Conservation (phyloP, 1,140 invertebrate species). For the Saxidomus purpurata region DNA sequence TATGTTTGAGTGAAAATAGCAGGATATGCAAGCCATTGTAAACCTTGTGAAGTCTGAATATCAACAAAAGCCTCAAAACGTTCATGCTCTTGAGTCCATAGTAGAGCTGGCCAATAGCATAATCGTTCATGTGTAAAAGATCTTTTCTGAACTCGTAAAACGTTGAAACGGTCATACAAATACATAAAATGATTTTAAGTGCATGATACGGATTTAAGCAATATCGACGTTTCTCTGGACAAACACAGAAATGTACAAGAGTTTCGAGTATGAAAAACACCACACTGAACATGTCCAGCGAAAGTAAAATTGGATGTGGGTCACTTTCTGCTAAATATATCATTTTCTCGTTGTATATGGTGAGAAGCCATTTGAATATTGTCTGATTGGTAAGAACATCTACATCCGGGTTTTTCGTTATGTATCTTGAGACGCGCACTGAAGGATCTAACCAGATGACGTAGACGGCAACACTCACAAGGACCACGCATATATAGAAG, state of each 20-base stretch:
- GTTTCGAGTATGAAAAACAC: constrained; percentile 86
- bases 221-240: constrained; percentile 84
- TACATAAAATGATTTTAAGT: constrained; percentile 83
- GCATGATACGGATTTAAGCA: constrained; percentile 84
- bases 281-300: constrained; percentile 81
- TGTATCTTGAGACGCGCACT: background rate
- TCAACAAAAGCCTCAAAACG: constrained; percentile 14
- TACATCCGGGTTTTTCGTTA: background rate
- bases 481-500: constrained; percentile 29
- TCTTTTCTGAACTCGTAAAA: constrained; percentile 70
- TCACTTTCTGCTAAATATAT: background rate
- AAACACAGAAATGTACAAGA: constrained; percentile 80
- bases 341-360: background rate
- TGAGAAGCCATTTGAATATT: background rate
- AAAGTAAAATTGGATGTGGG: constrained; percentile 68
- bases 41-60: constrained; percentile 14
- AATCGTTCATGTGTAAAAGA: constrained; percentile 82
- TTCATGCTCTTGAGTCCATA: background rate
- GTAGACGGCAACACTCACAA: constrained; percentile 22
- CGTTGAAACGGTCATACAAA: constrained; percentile 20
- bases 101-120: constrained; percentile 27
- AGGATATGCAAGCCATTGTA: constrained; percentile 57
- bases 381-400: background rate
- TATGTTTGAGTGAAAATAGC: constrained; percentile 85
- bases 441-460: constrained; percentile 1